Evolutionary conservation across 2,888 invertebrate species (phyloP).

Genomic region (Drosophila monieri): DNA sequence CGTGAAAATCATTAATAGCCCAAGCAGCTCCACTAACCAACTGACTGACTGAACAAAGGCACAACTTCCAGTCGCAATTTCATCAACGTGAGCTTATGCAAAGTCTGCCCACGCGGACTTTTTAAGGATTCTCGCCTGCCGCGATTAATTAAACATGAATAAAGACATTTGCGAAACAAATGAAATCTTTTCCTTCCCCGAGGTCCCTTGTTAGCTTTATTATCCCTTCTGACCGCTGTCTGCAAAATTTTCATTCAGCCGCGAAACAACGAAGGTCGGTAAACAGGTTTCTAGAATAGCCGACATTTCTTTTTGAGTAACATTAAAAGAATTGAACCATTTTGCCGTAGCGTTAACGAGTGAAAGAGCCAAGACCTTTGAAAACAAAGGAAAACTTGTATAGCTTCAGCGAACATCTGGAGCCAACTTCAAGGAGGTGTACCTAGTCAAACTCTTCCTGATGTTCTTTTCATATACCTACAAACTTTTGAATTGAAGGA

Average conservation of each 20-base stretch:
- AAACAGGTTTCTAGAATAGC: neutral
- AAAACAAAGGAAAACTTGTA: neutral
- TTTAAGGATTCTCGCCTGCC: conserved; percentile 20
- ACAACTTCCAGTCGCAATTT: conserved; percentile 31
- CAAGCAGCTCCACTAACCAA: neutral
- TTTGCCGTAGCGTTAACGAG: neutral
- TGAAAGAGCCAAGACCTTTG: conserved; percentile 1
- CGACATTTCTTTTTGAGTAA: conserved; percentile 13
- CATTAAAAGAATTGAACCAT: conserved; percentile 14
- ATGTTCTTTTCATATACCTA: neutral
- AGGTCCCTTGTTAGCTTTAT: neutral
- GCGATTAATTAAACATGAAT: conserved; percentile 35
- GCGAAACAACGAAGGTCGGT: conserved; percentile 6
- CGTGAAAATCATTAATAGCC: conserved; percentile 33
- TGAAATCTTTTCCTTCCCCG: conserved; percentile 12
- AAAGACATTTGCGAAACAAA: conserved; percentile 12
- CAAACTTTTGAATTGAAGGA: neutral
- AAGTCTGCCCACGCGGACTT: conserved; percentile 30
- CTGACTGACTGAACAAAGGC: conserved; percentile 6
- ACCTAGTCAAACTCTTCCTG: neutral
- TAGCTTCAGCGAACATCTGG: neutral
- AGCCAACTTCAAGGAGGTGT: neutral
- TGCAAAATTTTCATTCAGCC: conserved; percentile 8
- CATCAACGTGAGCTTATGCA: conserved; percentile 45
- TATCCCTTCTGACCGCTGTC: conserved; percentile 15